These are phyloP conservation scores for Hypolimnas misippus DNA, from an alignment of 2,888 invertebrate species.

Conservation along the genomic window DNA sequence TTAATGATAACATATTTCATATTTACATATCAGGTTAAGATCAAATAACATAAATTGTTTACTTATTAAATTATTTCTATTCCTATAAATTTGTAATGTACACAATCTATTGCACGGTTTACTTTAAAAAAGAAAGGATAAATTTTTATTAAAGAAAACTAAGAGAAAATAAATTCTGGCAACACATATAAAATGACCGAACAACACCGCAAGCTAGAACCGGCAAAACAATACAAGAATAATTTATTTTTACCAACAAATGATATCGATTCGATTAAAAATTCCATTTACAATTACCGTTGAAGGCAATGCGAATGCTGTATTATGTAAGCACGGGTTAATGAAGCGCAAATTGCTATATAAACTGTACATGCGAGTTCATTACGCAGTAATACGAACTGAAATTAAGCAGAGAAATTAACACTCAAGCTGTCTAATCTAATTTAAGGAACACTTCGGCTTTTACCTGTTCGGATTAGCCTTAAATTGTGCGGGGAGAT, in stretches of 20 bases:
- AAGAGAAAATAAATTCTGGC: background rate
- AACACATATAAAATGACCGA: background rate
- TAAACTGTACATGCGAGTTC: slow-evolving; percentile 31
- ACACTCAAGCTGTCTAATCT: slow-evolving; percentile 37
- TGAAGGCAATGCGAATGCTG: slow-evolving; percentile 29
- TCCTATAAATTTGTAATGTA: too few relatives aligned
- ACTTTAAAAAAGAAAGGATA: too few relatives aligned
- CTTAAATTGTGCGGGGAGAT: slow-evolving; percentile 10
- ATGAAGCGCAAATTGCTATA: slow-evolving; percentile 34
- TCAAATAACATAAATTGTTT: too few relatives aligned
- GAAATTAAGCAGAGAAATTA: slow-evolving; percentile 41
- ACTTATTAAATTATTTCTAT: too few relatives aligned
- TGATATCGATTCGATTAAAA: slow-evolving; percentile 24
- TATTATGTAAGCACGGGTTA: slow-evolving; percentile 37
- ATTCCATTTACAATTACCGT: slow-evolving; percentile 32
- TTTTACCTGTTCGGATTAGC: slow-evolving; percentile 24
- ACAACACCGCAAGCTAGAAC: background rate
- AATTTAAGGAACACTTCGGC: slow-evolving; percentile 35
- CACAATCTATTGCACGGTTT: too few relatives aligned
- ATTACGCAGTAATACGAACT: slow-evolving; percentile 36
- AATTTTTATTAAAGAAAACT: too few relatives aligned
- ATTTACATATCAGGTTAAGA: too few relatives aligned
- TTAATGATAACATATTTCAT: too few relatives aligned
- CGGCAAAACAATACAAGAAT: background rate
- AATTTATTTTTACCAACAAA: background rate